Conservation (phyloP, 2,888 invertebrate species). For the Synanthedon formicaeformis region DNA sequence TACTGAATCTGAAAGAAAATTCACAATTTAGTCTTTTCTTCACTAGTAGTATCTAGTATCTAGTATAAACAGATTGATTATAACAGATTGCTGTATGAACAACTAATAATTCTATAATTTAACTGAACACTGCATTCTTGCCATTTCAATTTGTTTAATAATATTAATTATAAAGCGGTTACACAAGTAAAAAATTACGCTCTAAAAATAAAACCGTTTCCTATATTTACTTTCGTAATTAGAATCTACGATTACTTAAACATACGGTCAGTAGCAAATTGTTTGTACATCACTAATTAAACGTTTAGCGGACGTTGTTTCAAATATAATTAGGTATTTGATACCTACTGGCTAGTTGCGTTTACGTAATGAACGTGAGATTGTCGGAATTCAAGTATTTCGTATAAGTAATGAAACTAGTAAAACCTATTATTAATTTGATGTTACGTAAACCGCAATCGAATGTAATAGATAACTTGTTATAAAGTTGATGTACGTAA, state of each 20-base stretch:
- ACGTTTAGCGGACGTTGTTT: conserved; percentile 21
- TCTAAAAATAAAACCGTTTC: neutral
- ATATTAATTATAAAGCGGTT: too few relatives aligned
- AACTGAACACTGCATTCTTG: too few relatives aligned
- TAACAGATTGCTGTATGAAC: too few relatives aligned
- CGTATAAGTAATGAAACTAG: neutral
- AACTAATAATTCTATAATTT: too few relatives aligned
- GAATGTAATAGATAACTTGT: neutral
- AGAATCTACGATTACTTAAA: conserved; percentile 2
- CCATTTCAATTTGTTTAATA: too few relatives aligned
- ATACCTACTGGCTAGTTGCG: neutral
- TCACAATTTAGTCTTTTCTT: too few relatives aligned
- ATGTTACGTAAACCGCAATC: neutral
- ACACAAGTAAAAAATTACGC: neutral
- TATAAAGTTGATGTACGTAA: neutral
- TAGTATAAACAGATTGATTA: too few relatives aligned
- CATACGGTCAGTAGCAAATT: neutral
- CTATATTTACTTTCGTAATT: conserved; percentile 1
- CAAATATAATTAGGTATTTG: conserved; percentile 15
- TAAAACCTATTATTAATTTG: neutral
- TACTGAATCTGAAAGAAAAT: too few relatives aligned
- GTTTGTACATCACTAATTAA: conserved; percentile 17
- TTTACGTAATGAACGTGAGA: neutral
- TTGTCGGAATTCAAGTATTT: neutral
- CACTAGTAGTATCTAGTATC: too few relatives aligned